phyloP scores from a whole-genome alignment of 1,140 invertebrate species.

The Plutomurus gul region DNA sequence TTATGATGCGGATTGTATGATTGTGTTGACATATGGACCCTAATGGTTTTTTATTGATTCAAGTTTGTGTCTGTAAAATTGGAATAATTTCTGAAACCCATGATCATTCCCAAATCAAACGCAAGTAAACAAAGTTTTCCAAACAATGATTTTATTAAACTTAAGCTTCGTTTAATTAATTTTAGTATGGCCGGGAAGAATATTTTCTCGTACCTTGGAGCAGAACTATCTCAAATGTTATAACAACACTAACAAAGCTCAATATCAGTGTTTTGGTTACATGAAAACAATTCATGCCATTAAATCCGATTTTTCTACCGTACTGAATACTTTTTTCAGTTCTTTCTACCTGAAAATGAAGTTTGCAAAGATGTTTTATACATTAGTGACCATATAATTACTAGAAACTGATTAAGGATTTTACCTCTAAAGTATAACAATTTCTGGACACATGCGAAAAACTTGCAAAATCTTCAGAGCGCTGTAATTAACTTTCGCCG shows the following conservation, averaged over 20 bases:
- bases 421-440: constrained; percentile 30
- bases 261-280: constrained; percentile 34
- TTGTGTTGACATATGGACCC: no score
- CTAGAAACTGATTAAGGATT: neutral
- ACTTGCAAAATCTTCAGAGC: constrained; percentile 23
- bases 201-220: neutral
- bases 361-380: neutral
- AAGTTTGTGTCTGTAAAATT: no score
- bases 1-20: no score
- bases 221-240: constrained; percentile 43
- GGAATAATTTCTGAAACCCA: no score
- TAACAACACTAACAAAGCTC: constrained; percentile 4
- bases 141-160: no score
- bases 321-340: constrained; percentile 3
- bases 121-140: neutral
- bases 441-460: constrained; percentile 30
- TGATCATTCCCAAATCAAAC: no score
- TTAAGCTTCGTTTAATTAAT: no score
- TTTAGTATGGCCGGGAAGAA: no score
- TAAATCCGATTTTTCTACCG: neutral
- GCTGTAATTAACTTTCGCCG: constrained; percentile 12
- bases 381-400: neutral
- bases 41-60: no score
- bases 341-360: constrained; percentile 18
- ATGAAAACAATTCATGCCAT: constrained; percentile 34